Percentiles rank a stretch among this genome's conserved stretches.
phyloP scores from a whole-genome alignment of 1,140 invertebrate species.

The Wasmannia auropunctata region DNA sequence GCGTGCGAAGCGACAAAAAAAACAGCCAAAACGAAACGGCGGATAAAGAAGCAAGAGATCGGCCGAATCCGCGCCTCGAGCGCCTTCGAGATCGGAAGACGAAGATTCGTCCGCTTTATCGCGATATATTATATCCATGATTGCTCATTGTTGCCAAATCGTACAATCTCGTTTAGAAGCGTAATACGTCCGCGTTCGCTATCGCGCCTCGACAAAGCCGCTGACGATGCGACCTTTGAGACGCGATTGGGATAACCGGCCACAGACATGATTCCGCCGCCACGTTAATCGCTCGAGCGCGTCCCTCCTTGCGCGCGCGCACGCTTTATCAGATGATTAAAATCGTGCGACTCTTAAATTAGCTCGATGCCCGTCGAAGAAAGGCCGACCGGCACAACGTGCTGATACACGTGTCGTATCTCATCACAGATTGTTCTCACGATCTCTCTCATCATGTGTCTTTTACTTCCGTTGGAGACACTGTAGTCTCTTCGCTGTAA shows the following conservation, averaged over 20 bases:
- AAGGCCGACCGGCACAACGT: conserved; percentile 5
- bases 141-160: conserved; percentile 55
- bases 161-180: conserved; percentile 29
- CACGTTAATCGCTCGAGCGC: conserved; percentile 23
- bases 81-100: conserved; percentile 56
- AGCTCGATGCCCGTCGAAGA: conserved; percentile 36
- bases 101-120: conserved; percentile 18
- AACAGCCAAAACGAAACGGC: conserved; percentile 39
- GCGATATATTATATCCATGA: conserved; percentile 35
- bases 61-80: background rate
- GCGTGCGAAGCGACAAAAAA: too few relatives aligned
- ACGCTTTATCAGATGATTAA: conserved; percentile 42
- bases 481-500: background rate
- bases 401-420: background rate
- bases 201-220: conserved; percentile 19
- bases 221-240: conserved; percentile 40
- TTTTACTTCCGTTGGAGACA: background rate
- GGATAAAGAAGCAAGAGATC: conserved; percentile 14
- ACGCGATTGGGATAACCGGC: conserved; percentile 29
- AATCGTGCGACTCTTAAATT: background rate
- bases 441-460: background rate
- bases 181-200: conserved; percentile 32
- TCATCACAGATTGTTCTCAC: background rate
- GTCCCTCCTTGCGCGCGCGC: conserved; percentile 31
- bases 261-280: conserved; percentile 13